Base-by-base conservation (phyloP, 1,140 invertebrate species). In the Pogonus chalceus region DNA sequence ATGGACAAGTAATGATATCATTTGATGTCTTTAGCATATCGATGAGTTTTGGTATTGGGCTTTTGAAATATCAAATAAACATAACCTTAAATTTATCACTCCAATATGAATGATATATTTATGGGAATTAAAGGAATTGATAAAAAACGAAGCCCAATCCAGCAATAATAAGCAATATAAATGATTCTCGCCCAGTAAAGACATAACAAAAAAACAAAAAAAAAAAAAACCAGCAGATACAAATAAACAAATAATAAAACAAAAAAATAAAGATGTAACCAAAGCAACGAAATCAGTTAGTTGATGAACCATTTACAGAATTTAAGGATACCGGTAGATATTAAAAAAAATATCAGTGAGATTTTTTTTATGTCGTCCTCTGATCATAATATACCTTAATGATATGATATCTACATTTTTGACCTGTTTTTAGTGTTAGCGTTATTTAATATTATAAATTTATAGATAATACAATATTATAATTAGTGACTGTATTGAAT, bases 81-180 rank as follows among this genome's bases (percentile, higher is more conserved):
- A 18, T 43, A 7, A 43, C 18, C 37, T 12, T 4, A 10, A 43
- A 4, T 16, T 10, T 43, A 43, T 43, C 37, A 16, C 37, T 7
- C 4, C 18, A 12, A 10, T 12, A 9, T 43, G 37, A 7, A 43
- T 12, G 37, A 18, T 3, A 43, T 43, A 43, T 16, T 43, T 3
- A 31, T 14, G 26, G 14, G 14, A 7, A 14, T 31, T 31, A 14
- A 14, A 31, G 26, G 4, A 14, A 31, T 14, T 31, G 4, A 14
- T 31, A 31, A 31, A 31, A 4, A 7, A 7, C 26, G 14, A 31
- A 31, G 26, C 4, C 26, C 26, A 31, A 7, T 7, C 18, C 37
- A 18, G 37, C 37, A 43, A 43, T 43, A 43, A 43, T 43, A 43
- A 43, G 37, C 37, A 43, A 43, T 43, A 43, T 16, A 43, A 18